phyloP scores from a whole-genome alignment of 1,140 invertebrate species.

The Drosophila simulans region DNA sequence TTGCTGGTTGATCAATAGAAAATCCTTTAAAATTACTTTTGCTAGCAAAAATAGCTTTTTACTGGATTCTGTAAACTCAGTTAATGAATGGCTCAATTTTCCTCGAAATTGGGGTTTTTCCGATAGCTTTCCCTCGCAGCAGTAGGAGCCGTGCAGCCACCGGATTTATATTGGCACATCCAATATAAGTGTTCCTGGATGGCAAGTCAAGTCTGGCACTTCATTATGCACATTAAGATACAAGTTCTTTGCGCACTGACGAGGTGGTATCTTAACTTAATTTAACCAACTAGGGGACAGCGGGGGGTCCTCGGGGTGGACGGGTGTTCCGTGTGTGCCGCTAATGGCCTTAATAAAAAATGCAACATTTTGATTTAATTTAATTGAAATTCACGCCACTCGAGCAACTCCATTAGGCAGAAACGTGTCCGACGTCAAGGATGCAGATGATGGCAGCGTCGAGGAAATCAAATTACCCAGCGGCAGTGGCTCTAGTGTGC shows the following conservation, averaged over 20 bases:
- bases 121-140: background rate
- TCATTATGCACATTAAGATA: slow-evolving; percentile 76
- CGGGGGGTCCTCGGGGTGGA: background rate
- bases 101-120: background rate
- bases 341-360: slow-evolving; percentile 83
- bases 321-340: slow-evolving; percentile 24
- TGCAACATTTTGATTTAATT: slow-evolving; percentile 83
- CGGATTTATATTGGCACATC: background rate
- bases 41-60: too few relatives aligned
- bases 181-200: background rate
- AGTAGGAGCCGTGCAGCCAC: background rate
- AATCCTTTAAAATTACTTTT: too few relatives aligned
- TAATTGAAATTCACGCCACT: slow-evolving; percentile 83
- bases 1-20: too few relatives aligned
- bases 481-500: slow-evolving; percentile 18
- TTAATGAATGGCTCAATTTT: background rate
- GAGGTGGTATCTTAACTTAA: slow-evolving; percentile 63
- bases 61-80: background rate
- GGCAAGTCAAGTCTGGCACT: slow-evolving; percentile 58
- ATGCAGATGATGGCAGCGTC: slow-evolving; percentile 52
- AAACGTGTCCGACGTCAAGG: slow-evolving; percentile 76
- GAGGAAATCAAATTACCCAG: slow-evolving; percentile 74
- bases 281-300: slow-evolving; percentile 59
- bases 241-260: slow-evolving; percentile 18
- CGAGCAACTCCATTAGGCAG: slow-evolving; percentile 82